phyloP scores from a whole-genome alignment of 2,797 vertebrate species.

The Cygnus olor region DNA sequence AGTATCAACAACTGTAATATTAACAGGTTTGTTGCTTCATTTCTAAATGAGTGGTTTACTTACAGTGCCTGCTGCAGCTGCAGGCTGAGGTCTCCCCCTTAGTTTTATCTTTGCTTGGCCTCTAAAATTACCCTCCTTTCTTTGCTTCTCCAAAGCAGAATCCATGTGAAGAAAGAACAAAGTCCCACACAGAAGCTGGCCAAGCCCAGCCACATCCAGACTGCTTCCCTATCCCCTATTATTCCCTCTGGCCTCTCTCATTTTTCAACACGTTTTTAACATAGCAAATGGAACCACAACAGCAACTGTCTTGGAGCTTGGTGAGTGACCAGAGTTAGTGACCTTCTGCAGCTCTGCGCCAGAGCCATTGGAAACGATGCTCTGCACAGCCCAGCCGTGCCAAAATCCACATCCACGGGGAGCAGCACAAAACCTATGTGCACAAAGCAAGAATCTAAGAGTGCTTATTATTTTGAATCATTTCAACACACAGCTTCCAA shows the following conservation, averaged over 20 bases:
- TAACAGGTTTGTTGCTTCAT: not conserved
- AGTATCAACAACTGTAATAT: not conserved
- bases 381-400: not conserved
- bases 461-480: not conserved
- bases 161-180: not conserved
- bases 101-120: not conserved
- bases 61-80: not conserved
- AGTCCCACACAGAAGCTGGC: fast-evolving
- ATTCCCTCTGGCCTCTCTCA: not conserved
- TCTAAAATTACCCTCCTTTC: not conserved
- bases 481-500: not conserved
- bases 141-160: not conserved
- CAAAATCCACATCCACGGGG: not conserved
- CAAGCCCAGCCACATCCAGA: not conserved
- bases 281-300: not conserved
- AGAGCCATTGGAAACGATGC: not conserved
- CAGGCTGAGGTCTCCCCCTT: not conserved
- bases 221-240: not conserved
- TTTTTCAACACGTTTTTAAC: not conserved
- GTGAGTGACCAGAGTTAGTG: not conserved
- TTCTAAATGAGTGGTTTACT: not conserved
- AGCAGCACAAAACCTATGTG: not conserved
- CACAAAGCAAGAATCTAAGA: not conserved
- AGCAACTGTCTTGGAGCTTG: not conserved
- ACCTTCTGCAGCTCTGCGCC: not conserved